Evolutionary conservation across 2,797 vertebrate genomes (phyloP).

Genomic region (Morus bassanus): DNA sequence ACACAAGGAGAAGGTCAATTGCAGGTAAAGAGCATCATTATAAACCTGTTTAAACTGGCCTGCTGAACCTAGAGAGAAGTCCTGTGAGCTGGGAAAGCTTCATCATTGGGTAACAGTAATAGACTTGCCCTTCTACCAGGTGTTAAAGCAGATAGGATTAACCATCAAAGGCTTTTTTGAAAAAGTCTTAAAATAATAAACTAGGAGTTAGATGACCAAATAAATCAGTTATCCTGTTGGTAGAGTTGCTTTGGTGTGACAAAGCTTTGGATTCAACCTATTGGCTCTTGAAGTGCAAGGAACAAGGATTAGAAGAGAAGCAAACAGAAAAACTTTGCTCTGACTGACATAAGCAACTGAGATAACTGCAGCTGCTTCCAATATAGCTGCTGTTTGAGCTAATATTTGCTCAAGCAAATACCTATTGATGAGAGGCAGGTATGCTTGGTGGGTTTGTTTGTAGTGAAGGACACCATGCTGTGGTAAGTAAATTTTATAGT

Average conservation of each 20-base stretch:
- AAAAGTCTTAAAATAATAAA: not conserved
- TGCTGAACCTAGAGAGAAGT: not conserved
- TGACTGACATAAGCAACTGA: not conserved
- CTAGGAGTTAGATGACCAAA: not conserved
- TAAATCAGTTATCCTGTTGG: not conserved
- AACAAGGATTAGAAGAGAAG: not conserved
- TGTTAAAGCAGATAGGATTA: not conserved
- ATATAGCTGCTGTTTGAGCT: not conserved
- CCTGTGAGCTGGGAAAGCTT: not conserved
- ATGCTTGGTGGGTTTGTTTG: not conserved
- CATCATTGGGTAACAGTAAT: not conserved
- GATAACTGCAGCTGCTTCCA: conserved; percentile 5
- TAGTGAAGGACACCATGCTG: not conserved
- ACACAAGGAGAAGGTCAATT: conserved; percentile 3
- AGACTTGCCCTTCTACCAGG: not conserved
- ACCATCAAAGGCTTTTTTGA: not conserved
- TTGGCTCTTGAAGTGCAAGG: not conserved
- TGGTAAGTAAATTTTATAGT: not conserved
- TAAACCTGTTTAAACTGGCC: not conserved
- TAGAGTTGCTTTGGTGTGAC: not conserved
- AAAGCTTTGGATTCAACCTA: not conserved
- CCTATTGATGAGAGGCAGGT: not conserved
- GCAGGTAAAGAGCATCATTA: not conserved
- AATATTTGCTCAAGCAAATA: not conserved
- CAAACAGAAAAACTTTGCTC: not conserved